A percentile compares a stretch with the other conserved stretches of the same genome.
These are phyloP conservation scores for Proteles cristata DNA, from an alignment of 2,113 vertebrate genomes.

Conservation along the genomic window DNA sequence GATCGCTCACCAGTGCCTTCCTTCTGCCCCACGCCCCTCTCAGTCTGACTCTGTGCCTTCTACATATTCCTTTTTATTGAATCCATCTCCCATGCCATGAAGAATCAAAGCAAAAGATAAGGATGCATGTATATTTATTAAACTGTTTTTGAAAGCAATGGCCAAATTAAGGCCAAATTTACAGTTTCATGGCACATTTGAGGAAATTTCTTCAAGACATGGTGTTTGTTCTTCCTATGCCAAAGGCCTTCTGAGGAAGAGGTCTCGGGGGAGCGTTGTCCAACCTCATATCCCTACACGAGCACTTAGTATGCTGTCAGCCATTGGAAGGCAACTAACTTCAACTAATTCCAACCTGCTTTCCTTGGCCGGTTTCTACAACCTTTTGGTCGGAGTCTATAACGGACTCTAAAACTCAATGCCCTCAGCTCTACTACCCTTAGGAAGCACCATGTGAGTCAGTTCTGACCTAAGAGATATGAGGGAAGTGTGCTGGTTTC, in stretches of 20 bases:
- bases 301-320: background rate
- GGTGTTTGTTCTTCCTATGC: background rate
- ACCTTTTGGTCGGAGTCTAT: background rate
- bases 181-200: background rate
- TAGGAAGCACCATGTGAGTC: background rate
- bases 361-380: background rate
- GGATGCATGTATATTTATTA: background rate
- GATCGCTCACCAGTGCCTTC: background rate
- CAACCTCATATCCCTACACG: background rate
- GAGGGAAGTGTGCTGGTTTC: background rate
- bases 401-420: background rate
- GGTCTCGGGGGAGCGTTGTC: background rate
- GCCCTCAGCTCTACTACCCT: background rate
- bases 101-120: background rate
- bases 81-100: background rate
- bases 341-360: background rate
- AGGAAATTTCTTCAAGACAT: background rate
- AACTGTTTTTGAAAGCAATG: background rate
- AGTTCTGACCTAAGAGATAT: background rate
- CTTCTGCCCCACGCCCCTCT: background rate
- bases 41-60: background rate
- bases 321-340: background rate
- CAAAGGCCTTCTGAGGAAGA: accelerated
- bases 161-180: background rate
- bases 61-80: background rate